Evolutionary conservation across 2,113 vertebrate species (phyloP), one percentile per base, ranked within the genome.

Genomic region (Cromileptes altivelis): DNA sequence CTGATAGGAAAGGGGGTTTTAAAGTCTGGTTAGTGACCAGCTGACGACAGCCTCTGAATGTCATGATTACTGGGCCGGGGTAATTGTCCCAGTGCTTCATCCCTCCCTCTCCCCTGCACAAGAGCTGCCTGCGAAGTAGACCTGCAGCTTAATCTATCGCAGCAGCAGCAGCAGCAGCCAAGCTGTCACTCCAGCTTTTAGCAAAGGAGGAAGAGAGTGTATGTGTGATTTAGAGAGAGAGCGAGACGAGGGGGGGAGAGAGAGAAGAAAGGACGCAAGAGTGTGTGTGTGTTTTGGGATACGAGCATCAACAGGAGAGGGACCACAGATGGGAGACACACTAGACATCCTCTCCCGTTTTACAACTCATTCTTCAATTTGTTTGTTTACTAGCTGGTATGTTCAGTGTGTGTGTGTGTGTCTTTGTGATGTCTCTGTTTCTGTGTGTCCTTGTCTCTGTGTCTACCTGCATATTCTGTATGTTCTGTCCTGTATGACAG

Each of bases 91-190:
- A 60, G 63, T 67, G 78, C 78, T 80, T 50, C 81, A 50, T 85
- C 81, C 68, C 78, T 88, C 86, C 88, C 74, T 89, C 90, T 84
- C 80, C 74, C 72, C 60, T 83, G 84, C 83, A 84, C 88, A 75
- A 76, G 85, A 72, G 87, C 91, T 89, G 91, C 85, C 82, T 91
- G 84, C 80, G 68, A 86, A 88, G 90, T 90, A 91, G 91, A 94
- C 88, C 93, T 91, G 92, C 91, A 89, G 90, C 91, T 92, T 93
- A 91, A 94, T 94, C 92, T 91, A 90, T 91, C 55, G 82, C 86
- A 89, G 83, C 89, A 86, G 90, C 92, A 65, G 90, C 92, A 65
- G 84, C 84, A 85, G 87, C 89, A 92, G 88, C 89, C 81, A 80
- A 83, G 91, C 89, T 91, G 93, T 93, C 93, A 92, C 87, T 94